Evolutionary conservation across 2,888 invertebrate genomes (phyloP).

Genomic region (Eledone cirrhosa): DNA sequence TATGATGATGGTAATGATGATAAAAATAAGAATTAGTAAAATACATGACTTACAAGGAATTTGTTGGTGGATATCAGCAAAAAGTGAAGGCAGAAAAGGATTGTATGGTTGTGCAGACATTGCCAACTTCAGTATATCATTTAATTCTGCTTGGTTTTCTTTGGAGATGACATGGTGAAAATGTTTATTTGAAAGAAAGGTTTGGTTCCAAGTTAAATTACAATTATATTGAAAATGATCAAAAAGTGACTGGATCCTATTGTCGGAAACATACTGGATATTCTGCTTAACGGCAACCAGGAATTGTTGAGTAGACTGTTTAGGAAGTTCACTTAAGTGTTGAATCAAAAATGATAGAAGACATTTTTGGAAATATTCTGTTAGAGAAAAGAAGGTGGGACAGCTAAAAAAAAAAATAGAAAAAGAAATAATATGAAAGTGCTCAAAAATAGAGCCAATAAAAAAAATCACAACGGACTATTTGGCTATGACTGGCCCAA

Average conservation of each 20-base stretch:
- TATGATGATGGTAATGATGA: too few relatives aligned
- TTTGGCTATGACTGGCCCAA: background rate
- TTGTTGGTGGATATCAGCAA: too few relatives aligned
- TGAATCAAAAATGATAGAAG: conserved; percentile 9
- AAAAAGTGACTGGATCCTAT: too few relatives aligned
- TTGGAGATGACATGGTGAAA: background rate
- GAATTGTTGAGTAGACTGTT: background rate
- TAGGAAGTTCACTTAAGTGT: conserved; percentile 4
- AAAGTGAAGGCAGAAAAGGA: too few relatives aligned
- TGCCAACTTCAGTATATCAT: too few relatives aligned
- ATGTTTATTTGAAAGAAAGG: too few relatives aligned
- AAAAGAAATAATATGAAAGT: background rate
- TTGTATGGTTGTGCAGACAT: too few relatives aligned
- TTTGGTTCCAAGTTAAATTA: too few relatives aligned
- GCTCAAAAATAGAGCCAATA: background rate
- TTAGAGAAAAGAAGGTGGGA: background rate
- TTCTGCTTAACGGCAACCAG: background rate
- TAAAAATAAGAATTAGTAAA: too few relatives aligned
- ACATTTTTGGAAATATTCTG: conserved; percentile 1
- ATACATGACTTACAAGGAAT: too few relatives aligned
- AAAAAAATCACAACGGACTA: too few relatives aligned
- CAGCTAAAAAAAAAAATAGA: background rate
- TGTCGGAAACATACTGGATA: background rate
- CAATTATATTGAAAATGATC: too few relatives aligned
- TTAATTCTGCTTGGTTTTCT: background rate